phyloP scores from a whole-genome alignment of 1,140 invertebrate genomes.

The Drosophila orosa region DNA sequence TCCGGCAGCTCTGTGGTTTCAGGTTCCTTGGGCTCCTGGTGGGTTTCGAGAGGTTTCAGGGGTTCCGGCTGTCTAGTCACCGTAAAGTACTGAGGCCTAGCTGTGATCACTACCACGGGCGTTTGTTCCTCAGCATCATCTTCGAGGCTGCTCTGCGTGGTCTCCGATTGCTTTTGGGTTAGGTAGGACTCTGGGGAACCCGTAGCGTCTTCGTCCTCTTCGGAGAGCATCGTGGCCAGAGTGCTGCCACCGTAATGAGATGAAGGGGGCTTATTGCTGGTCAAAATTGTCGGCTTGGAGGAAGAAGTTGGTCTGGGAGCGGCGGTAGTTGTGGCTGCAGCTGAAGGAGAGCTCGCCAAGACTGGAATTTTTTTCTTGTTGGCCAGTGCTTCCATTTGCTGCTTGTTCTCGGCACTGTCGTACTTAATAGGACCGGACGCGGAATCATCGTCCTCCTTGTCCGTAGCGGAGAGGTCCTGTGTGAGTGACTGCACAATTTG shows the following conservation, averaged over 20 bases:
- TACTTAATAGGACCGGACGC: conserved; percentile 47
- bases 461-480: conserved; percentile 45
- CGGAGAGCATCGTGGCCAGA: conserved; percentile 67
- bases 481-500: conserved; percentile 73
- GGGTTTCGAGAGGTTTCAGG: conserved; percentile 11
- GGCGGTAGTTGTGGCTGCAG: background rate
- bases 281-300: conserved; percentile 33
- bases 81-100: conserved; percentile 68
- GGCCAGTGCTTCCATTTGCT: conserved; percentile 49
- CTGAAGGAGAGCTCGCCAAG: background rate
- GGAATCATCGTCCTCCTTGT: conserved; percentile 36
- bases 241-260: conserved; percentile 71
- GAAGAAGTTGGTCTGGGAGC: conserved; percentile 5
- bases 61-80: conserved; percentile 30
- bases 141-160: conserved; percentile 63
- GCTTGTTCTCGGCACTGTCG: conserved; percentile 52
- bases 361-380: conserved; percentile 54
- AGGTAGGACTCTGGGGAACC: conserved; percentile 38
- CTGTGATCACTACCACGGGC: conserved; percentile 68
- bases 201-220: conserved; percentile 43
- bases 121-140: conserved; percentile 42
- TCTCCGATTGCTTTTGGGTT: conserved; percentile 17
- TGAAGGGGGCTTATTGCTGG: conserved; percentile 35
- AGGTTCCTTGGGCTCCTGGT: conserved; percentile 38
- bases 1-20: conserved; percentile 71